Evolutionary conservation across 2,888 invertebrate species (phyloP).

Genomic region (Plebejus argus): DNA sequence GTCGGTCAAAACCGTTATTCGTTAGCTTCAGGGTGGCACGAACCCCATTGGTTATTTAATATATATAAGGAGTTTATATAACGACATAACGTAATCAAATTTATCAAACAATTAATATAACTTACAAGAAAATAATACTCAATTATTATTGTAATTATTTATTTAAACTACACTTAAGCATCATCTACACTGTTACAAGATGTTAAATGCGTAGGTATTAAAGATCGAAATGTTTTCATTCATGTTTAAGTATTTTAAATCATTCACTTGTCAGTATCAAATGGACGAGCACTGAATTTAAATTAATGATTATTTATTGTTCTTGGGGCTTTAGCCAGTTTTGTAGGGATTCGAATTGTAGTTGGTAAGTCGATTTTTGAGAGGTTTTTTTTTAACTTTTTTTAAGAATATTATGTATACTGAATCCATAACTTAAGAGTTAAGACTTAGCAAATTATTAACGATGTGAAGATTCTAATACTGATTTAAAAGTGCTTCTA

Average conservation of each 20-base stretch:
- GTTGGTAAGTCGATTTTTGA: constrained; percentile 58
- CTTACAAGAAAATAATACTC: not conserved
- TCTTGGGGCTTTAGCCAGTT: constrained; percentile 56
- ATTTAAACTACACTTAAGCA: not conserved
- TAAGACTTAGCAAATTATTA: too few species aligned
- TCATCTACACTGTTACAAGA: not conserved
- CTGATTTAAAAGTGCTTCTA: too few species aligned
- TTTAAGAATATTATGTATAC: constrained; percentile 53
- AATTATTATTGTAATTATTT: not conserved
- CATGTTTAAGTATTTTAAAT: constrained; percentile 57
- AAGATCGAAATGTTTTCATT: not conserved
- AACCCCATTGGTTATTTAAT: constrained; percentile 63
- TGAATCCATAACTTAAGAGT: too few species aligned
- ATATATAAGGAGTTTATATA: constrained; percentile 49
- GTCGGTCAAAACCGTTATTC: constrained; percentile 69
- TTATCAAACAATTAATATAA: not conserved
- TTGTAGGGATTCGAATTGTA: constrained; percentile 49
- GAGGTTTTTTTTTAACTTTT: constrained; percentile 43
- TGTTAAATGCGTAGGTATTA: not conserved
- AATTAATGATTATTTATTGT: constrained; percentile 71
- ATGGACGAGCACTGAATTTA: constrained; percentile 68
- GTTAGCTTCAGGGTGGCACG: constrained; percentile 75
- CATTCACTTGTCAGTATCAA: constrained; percentile 58
- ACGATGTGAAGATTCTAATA: too few species aligned
- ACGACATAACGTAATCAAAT: not conserved